Conservation (phyloP, 2,888 invertebrate genomes). For the Heliconius ethilla region DNA sequence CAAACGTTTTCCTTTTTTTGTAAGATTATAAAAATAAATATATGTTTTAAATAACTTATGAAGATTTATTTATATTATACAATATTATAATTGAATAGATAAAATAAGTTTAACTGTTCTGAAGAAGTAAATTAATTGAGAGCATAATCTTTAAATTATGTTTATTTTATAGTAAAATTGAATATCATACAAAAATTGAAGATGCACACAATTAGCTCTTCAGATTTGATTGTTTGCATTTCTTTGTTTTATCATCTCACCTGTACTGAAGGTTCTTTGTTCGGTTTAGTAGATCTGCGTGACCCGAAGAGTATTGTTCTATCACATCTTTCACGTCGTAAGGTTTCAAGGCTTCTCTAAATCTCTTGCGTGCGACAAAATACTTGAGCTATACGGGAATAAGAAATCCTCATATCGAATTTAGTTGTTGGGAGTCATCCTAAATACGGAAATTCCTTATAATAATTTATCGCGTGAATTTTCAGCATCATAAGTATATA, state of each 20-base stretch:
- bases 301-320: conserved; percentile 94
- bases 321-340: conserved; percentile 97
- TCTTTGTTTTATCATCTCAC: conserved; percentile 72
- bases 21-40: background rate
- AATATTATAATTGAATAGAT: background rate
- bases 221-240: background rate
- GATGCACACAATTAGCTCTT: background rate
- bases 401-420: conserved; percentile 58
- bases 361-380: conserved; percentile 94
- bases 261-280: conserved; percentile 93
- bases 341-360: conserved; percentile 95
- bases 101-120: background rate
- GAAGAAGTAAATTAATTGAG: background rate
- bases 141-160: background rate
- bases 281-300: conserved; percentile 93
- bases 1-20: conserved; percentile 14
- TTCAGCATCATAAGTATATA: background rate
- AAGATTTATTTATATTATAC: background rate
- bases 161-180: background rate
- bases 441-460: conserved; percentile 18
- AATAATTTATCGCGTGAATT: conserved; percentile 1
- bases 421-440: conserved; percentile 26
- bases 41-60: conserved; percentile 1
- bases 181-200: background rate
- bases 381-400: conserved; percentile 88